phyloP scores from a whole-genome alignment of 2,113 vertebrate species.

The Cyphomyrus plagiostoma region DNA sequence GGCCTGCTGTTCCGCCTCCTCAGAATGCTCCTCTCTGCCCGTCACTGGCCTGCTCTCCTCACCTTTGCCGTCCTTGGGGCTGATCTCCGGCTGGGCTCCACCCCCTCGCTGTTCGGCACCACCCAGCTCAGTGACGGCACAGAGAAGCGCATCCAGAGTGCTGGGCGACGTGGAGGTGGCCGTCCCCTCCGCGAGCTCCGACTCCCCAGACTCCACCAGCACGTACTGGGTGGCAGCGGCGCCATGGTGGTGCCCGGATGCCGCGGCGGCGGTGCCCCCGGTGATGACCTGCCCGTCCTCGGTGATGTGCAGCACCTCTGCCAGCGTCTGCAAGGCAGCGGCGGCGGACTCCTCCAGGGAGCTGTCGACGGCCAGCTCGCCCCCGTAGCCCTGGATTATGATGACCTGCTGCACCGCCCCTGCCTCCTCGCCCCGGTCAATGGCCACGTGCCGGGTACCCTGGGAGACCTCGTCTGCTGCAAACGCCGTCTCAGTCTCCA shows the following conservation, averaged over 20 bases:
- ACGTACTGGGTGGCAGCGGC: constrained; percentile 77
- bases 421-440: constrained; percentile 33
- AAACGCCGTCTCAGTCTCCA: constrained; percentile 72
- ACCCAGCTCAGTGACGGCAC: constrained; percentile 84
- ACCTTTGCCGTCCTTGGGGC: constrained; percentile 45
- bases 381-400: constrained; percentile 86
- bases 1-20: constrained; percentile 36
- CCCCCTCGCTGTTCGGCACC: constrained; percentile 55
- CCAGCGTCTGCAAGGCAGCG: constrained; percentile 87
- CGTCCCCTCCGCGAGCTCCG: constrained; percentile 27
- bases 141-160: constrained; percentile 83
- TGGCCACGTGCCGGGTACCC: constrained; percentile 21
- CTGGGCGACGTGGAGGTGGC: constrained; percentile 70
- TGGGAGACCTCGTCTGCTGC: constrained; percentile 53
- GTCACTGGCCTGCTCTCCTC: background rate
- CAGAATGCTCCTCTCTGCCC: background rate
- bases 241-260: constrained; percentile 53
- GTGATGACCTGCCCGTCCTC: constrained; percentile 87
- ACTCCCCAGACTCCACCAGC: constrained; percentile 71
- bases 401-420: constrained; percentile 83
- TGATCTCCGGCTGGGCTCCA: constrained; percentile 39
- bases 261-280: constrained; percentile 49
- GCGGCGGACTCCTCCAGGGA: constrained; percentile 87
- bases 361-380: constrained; percentile 71
- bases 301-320: constrained; percentile 88